These are phyloP conservation scores for Ophion costatus DNA, from an alignment of 2,888 invertebrate genomes.

Conservation along the genomic window DNA sequence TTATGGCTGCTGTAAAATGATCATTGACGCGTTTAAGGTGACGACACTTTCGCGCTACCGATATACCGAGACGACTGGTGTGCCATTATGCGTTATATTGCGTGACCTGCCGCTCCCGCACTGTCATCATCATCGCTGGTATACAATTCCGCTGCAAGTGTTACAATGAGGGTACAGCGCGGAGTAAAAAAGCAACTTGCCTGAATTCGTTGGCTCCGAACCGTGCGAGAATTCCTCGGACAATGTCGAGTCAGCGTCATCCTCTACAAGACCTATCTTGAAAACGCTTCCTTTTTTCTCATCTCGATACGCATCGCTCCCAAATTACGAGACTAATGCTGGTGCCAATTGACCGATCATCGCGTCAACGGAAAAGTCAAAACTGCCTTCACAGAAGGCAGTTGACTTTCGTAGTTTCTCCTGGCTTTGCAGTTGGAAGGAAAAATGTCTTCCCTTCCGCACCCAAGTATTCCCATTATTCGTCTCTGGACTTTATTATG, in stretches of 20 bases:
- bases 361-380: slow-evolving; percentile 6
- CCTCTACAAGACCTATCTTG: slow-evolving; percentile 12
- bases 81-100: slow-evolving; percentile 57
- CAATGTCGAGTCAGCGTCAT: slow-evolving; percentile 39
- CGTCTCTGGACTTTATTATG: neutral
- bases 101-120: slow-evolving; percentile 53
- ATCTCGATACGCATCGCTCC: slow-evolving; percentile 64
- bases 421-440: neutral
- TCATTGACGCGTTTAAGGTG: slow-evolving; percentile 78
- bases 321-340: slow-evolving; percentile 58
- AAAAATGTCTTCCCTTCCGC: neutral
- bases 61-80: slow-evolving; percentile 59
- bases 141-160: slow-evolving; percentile 54
- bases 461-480: neutral
- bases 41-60: slow-evolving; percentile 81
- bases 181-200: neutral
- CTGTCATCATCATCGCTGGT: slow-evolving; percentile 33
- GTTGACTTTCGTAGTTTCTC: neutral
- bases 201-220: slow-evolving; percentile 23
- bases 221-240: slow-evolving; percentile 61
- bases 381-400: slow-evolving; percentile 36
- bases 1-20: slow-evolving; percentile 79
- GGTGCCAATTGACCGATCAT: slow-evolving; percentile 62
- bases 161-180: slow-evolving; percentile 46
- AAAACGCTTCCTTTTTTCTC: slow-evolving; percentile 52